Evolutionary conservation across 2,888 invertebrate genomes (phyloP), one percentile per base, ranked within the genome.

Genomic region (Oeneis ivallda): DNA sequence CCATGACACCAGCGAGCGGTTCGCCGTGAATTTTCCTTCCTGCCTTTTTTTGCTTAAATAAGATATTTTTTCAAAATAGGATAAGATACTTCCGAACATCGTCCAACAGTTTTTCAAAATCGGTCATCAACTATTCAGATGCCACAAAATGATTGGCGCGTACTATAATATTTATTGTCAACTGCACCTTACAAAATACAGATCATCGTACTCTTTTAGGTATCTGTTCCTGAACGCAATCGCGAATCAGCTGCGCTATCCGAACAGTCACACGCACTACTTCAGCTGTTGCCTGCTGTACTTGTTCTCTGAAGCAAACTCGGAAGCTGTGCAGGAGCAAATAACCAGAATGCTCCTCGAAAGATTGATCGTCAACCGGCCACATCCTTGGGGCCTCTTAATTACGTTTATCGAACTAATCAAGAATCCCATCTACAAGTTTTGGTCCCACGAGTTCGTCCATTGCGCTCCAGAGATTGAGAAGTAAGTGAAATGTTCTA

Each of bases 391-490:
- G 99, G 99, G 99, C 13, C 92, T 99, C 54, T 93, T 99, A 45
- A 98, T 99, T 73, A 99, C 99, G 0, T 99, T 99, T 89, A 99
- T 99, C 74, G 99, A 99, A 85, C 94, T 99, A 69, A 99, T 99
- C 80, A 99, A 99, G 87, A 99, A 99, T 92, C 98, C 98, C 7
- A 95, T 96, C 32, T 99, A 99, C 93, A 98, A 98, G 87, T 99
- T 99, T 91, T 99, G 99, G 99, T 95, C 96, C 72, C 99, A 99
- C 81, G 99, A 99, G 81, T 99, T 99, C 91, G 99, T 99, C 1
- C 98, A 98, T 82, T 99, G 99, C 88, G 99, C 99, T 19, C 98
- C 99, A 1, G 99, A 99, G 92, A 99, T 99, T 78, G 98, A 99
- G 92, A 99, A 99, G 98, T 98, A 89, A 94, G 96, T 94, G 49